Evolutionary conservation across 2,113 vertebrate species (phyloP).

Genomic region (Scolopax mira): DNA sequence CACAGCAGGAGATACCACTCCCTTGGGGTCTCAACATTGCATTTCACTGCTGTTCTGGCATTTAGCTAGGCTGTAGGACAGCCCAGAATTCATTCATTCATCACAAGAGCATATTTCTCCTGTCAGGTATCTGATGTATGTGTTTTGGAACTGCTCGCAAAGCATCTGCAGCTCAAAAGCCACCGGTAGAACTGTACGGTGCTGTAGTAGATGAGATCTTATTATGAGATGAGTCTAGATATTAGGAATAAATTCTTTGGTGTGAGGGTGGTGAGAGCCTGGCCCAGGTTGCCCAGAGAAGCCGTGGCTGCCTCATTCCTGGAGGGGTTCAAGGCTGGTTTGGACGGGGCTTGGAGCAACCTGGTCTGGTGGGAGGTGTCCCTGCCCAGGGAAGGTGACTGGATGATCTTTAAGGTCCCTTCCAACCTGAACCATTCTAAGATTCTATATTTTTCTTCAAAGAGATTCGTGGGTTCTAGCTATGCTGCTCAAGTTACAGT

Average conservation of each 20-base stretch:
- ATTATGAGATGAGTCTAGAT: too few relatives aligned
- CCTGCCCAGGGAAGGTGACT: too few relatives aligned
- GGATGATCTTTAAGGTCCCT: too few relatives aligned
- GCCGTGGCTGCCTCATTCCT: too few relatives aligned
- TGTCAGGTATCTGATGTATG: neutral
- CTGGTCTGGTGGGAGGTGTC: too few relatives aligned
- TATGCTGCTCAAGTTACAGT: neutral
- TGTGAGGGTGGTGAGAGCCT: too few relatives aligned
- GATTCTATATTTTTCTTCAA: neutral
- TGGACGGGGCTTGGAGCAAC: too few relatives aligned
- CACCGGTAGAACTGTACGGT: neutral
- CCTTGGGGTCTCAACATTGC: rapidly evolving
- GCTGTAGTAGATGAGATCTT: neutral
- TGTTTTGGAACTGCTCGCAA: neutral
- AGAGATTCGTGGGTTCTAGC: neutral
- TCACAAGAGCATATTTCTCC: neutral
- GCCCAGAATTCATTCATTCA: neutral
- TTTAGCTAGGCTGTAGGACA: neutral
- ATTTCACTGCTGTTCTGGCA: neutral
- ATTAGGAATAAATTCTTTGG: too few relatives aligned
- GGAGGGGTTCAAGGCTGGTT: too few relatives aligned
- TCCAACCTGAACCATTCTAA: too few relatives aligned
- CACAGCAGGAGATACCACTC: neutral
- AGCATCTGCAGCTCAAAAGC: neutral
- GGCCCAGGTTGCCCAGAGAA: too few relatives aligned